Conservation (phyloP, 1,140 invertebrate species). For the Hylyphantes graminicola region DNA sequence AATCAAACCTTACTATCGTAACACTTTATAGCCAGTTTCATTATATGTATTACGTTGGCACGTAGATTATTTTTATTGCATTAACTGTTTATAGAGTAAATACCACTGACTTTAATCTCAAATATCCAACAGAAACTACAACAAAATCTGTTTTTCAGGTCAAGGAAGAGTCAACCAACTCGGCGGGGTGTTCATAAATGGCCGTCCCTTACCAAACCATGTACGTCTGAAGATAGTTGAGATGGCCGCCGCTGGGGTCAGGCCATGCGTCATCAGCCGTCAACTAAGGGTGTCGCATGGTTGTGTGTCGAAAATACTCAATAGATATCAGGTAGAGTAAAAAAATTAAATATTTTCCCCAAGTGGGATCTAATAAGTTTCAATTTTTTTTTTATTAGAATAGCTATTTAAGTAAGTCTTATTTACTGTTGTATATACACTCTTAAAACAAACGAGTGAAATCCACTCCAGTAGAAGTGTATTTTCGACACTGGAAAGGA, state of each 20-base stretch:
- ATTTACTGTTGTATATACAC: too few species aligned
- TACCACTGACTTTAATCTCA: too few species aligned
- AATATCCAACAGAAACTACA: too few species aligned
- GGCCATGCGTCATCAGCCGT: slow-evolving; percentile 69
- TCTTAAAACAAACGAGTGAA: too few species aligned
- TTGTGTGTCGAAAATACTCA: slow-evolving; percentile 71
- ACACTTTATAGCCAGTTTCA: too few species aligned
- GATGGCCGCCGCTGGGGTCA: slow-evolving; percentile 69
- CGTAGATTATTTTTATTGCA: too few species aligned
- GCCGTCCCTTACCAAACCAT: slow-evolving; percentile 70
- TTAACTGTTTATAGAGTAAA: too few species aligned
- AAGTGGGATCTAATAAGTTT: neutral
- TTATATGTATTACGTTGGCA: too few species aligned
- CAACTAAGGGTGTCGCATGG: slow-evolving; percentile 70
- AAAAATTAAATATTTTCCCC: neutral
- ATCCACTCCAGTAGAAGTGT: too few species aligned
- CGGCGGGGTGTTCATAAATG: slow-evolving; percentile 71
- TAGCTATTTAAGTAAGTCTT: neutral
- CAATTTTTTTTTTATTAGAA: neutral
- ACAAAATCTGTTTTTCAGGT: slow-evolving; percentile 60
- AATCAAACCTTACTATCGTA: too few species aligned
- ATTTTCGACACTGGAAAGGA: too few species aligned
- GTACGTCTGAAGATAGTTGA: slow-evolving; percentile 69
- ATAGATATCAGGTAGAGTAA: slow-evolving; percentile 69
- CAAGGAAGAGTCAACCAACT: slow-evolving; percentile 69